A percentile compares a stretch with the other conserved stretches of the same genome.
phyloP scores from a whole-genome alignment of 2,113 vertebrate genomes.

The Lepus europaeus region DNA sequence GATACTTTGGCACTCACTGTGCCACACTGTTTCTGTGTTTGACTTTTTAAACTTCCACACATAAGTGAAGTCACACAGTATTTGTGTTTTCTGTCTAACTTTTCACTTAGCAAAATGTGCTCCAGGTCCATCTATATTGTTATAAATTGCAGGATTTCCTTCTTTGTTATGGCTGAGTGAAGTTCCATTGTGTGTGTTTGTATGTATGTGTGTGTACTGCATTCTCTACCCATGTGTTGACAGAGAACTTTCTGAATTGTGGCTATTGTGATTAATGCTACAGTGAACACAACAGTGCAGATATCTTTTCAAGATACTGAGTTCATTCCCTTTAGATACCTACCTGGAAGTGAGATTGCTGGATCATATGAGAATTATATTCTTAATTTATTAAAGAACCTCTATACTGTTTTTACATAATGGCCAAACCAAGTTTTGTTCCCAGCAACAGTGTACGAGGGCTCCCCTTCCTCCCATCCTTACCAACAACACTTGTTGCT shows the following conservation, averaged over 20 bases:
- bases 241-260: background rate
- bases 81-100: background rate
- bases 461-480: background rate
- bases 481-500: background rate
- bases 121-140: background rate
- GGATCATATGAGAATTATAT: background rate
- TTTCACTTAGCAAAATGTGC: background rate
- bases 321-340: background rate
- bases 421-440: background rate
- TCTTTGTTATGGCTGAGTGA: background rate
- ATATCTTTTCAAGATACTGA: background rate
- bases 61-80: background rate
- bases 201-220: background rate
- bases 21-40: background rate
- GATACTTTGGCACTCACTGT: background rate
- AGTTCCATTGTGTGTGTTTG: background rate
- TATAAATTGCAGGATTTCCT: background rate
- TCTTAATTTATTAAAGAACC: slow-evolving; percentile 18
- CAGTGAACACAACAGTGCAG: background rate
- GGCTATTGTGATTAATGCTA: background rate
- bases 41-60: background rate
- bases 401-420: background rate
- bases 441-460: background rate
- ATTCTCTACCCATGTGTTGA: background rate
- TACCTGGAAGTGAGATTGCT: background rate